Conservation (phyloP, 2,797 vertebrate species). For the Garrulus glandarius region DNA sequence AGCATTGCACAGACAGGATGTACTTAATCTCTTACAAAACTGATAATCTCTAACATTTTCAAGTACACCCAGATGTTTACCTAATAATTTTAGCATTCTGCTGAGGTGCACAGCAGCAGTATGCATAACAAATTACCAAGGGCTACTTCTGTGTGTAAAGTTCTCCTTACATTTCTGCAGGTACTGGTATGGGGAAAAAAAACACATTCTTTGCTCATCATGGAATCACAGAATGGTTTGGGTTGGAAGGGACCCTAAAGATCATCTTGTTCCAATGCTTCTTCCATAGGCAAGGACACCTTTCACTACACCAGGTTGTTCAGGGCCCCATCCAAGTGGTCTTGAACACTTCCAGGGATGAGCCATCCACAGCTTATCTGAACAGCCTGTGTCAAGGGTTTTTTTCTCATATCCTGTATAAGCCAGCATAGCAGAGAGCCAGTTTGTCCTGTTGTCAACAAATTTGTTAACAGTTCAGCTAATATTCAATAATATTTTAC, state of each 20-base stretch:
- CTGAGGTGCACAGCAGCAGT: neutral
- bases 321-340: neutral
- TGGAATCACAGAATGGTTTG: neutral
- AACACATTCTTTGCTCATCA: neutral
- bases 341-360: neutral
- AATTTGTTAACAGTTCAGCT: neutral
- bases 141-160: neutral
- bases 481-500: neutral
- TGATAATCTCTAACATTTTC: neutral
- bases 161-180: neutral
- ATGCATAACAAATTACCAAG: neutral
- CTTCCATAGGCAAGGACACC: neutral
- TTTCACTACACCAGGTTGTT: neutral
- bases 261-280: neutral
- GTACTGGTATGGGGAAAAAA: neutral
- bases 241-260: neutral
- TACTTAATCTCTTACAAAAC: neutral
- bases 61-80: neutral
- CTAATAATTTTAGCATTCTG: neutral
- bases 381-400: rapidly evolving
- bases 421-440: neutral
- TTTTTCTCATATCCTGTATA: neutral
- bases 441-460: neutral
- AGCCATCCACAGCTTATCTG: neutral
- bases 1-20: neutral